Evolutionary conservation across 64 coral and sea anemone species (phyloP).

Genomic region (Anthopleura sola): DNA sequence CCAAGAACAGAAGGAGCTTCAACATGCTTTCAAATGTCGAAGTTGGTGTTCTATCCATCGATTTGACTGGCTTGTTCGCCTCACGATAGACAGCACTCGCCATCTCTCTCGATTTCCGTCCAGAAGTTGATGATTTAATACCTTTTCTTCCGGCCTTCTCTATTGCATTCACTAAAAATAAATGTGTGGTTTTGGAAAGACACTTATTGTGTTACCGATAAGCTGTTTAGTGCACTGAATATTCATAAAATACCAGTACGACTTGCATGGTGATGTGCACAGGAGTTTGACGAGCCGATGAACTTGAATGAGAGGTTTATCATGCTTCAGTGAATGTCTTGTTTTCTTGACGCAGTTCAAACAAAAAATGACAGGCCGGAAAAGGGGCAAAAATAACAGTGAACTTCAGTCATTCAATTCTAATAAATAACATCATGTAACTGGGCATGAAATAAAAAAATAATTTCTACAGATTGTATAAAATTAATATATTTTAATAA

Average conservation of each 20-base stretch:
- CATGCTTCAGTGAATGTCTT: background rate
- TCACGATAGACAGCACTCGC: background rate
- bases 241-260: constrained; percentile 1
- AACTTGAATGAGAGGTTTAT: background rate
- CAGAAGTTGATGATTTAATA: background rate
- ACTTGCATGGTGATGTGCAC: background rate
- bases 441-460: background rate
- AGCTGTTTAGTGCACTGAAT: constrained; percentile 4
- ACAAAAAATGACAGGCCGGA: background rate
- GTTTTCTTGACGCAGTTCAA: background rate
- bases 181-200: constrained; percentile 3
- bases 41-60: background rate
- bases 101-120: constrained; percentile 14
- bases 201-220: constrained; percentile 1
- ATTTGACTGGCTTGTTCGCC: background rate
- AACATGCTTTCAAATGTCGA: constrained; percentile 58
- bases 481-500: background rate
- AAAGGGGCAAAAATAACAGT: background rate
- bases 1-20: constrained; percentile 56
- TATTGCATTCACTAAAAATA: background rate
- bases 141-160: constrained; percentile 10
- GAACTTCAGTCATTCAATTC: background rate
- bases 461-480: background rate
- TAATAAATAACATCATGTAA: background rate
- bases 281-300: background rate